A percentile compares a stretch with the other conserved stretches of the same genome.
These are phyloP conservation scores for Parnassius glacialis DNA, from an alignment of 2,888 invertebrate species.

Conservation along the genomic window DNA sequence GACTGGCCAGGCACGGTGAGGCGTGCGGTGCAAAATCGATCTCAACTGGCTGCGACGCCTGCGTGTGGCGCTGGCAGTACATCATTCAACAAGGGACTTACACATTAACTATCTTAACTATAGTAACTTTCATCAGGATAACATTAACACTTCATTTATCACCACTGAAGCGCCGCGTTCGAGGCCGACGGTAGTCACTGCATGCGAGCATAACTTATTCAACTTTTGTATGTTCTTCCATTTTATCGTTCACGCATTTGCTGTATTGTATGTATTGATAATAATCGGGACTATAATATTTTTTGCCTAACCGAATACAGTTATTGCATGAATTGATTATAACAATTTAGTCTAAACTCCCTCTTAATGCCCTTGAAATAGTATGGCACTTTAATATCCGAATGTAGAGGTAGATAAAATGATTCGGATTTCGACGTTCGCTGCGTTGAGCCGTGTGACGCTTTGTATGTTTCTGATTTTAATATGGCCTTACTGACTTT, in stretches of 20 bases:
- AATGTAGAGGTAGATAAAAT: slow-evolving; percentile 55
- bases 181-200: slow-evolving; percentile 32
- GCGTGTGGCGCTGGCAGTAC: slow-evolving; percentile 46
- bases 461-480: slow-evolving; percentile 77
- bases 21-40: slow-evolving; percentile 81
- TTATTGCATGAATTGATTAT: slow-evolving; percentile 66
- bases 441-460: slow-evolving; percentile 72
- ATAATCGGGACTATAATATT: background rate
- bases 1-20: slow-evolving; percentile 48
- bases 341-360: slow-evolving; percentile 57
- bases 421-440: slow-evolving; percentile 50
- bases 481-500: slow-evolving; percentile 73
- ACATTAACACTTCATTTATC: slow-evolving; percentile 62
- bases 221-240: slow-evolving; percentile 34
- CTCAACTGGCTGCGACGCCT: slow-evolving; percentile 64
- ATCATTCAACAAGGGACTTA: slow-evolving; percentile 75
- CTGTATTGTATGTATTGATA: slow-evolving; percentile 10
- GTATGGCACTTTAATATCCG: slow-evolving; percentile 78
- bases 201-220: slow-evolving; percentile 49
- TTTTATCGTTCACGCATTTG: slow-evolving; percentile 10
- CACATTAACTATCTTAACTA: slow-evolving; percentile 79
- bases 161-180: slow-evolving; percentile 42
- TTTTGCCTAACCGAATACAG: slow-evolving; percentile 45
- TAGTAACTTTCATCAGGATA: slow-evolving; percentile 63
- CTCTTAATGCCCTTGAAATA: slow-evolving; percentile 67